phyloP scores from a whole-genome alignment of 2,797 vertebrate species.

The Merluccius polli region DNA sequence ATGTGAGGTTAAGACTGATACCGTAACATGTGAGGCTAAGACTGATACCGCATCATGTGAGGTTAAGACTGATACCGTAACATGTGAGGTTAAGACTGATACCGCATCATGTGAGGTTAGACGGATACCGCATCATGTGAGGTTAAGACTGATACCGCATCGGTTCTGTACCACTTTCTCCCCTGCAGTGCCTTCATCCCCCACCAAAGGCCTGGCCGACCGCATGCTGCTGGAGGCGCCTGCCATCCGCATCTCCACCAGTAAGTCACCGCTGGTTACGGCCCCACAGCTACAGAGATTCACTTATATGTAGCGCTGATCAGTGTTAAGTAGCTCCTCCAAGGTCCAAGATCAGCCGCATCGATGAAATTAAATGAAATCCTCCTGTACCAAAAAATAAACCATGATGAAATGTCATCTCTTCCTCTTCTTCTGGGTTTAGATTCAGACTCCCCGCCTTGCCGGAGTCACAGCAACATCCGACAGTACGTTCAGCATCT shows the following conservation, averaged over 20 bases:
- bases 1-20: too few relatives aligned
- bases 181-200: constrained; percentile 81
- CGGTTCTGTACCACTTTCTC: neutral
- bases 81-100: too few relatives aligned
- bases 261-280: constrained; percentile 62
- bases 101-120: neutral
- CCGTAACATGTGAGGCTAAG: too few relatives aligned
- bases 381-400: neutral
- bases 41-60: too few relatives aligned
- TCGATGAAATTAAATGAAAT: neutral
- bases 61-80: too few relatives aligned
- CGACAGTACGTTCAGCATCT: constrained; percentile 86
- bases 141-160: neutral
- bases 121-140: too few relatives aligned
- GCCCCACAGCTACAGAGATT: neutral
- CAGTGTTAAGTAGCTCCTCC: neutral
- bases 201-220: constrained; percentile 82
- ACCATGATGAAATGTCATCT: neutral
- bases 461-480: constrained; percentile 74
- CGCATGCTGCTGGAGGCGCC: constrained; percentile 82
- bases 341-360: neutral
- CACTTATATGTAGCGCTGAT: neutral
- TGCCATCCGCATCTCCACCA: constrained; percentile 76
- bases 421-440: constrained; percentile 1
- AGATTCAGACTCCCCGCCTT: constrained; percentile 84